A percentile compares a stretch with the other conserved stretches of the same genome.
phyloP scores from a whole-genome alignment of 2,888 invertebrate species.

The Pyrrhosoma nymphula region DNA sequence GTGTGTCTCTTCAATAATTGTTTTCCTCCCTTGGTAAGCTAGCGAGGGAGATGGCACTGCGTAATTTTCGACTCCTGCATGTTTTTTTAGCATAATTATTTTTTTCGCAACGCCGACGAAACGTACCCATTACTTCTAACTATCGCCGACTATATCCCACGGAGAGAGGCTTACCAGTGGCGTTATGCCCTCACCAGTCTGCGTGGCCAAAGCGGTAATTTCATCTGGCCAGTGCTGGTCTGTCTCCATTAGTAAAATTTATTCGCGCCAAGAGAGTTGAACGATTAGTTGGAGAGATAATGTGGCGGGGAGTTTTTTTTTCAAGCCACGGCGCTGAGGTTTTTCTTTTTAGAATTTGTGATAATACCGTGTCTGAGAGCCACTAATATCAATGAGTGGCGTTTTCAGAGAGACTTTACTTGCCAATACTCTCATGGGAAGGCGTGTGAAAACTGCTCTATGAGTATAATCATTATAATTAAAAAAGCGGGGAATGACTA shows the following conservation, averaged over 20 bases:
- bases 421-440: background rate
- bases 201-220: background rate
- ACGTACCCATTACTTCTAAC: background rate
- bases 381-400: background rate
- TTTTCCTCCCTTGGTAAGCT: background rate
- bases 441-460: background rate
- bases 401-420: background rate
- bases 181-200: background rate
- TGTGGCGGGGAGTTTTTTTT: background rate
- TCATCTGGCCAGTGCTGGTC: background rate
- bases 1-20: constrained; percentile 34
- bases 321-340: background rate
- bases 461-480: too few species aligned
- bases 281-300: background rate
- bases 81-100: background rate
- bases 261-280: background rate
- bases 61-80: background rate
- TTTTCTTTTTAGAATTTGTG: background rate
- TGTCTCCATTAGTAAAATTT: background rate
- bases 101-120: background rate
- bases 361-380: background rate
- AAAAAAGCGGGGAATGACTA: too few species aligned
- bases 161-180: background rate
- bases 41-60: background rate
- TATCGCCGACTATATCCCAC: background rate